These are phyloP conservation scores for Salpingus planirostris DNA, from an alignment of 2,888 invertebrate species.

Conservation along the genomic window DNA sequence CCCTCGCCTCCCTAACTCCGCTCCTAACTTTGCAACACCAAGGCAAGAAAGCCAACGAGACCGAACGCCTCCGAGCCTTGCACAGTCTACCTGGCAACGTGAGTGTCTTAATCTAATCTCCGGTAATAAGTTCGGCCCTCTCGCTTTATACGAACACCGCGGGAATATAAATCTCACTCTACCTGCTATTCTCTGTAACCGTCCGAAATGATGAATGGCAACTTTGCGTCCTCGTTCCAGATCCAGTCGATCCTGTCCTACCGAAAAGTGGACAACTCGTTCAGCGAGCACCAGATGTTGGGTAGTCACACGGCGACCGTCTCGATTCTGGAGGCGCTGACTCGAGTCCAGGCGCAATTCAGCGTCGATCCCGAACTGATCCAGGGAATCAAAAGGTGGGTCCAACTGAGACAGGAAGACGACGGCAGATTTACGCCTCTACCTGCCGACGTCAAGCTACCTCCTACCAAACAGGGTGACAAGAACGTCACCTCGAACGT, in stretches of 20 bases:
- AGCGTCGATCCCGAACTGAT: slow-evolving; percentile 54
- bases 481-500: slow-evolving; percentile 44
- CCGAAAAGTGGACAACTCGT: slow-evolving; percentile 56
- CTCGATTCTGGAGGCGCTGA: slow-evolving; percentile 50
- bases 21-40: slow-evolving; percentile 47
- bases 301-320: slow-evolving; percentile 54
- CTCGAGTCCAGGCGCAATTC: slow-evolving; percentile 53
- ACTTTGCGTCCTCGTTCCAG: slow-evolving; percentile 39
- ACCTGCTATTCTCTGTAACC: too few relatives aligned
- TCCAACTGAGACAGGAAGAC: slow-evolving; percentile 49
- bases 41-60: slow-evolving; percentile 41
- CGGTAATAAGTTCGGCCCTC: too few relatives aligned
- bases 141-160: slow-evolving; percentile 3
- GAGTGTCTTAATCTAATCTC: slow-evolving; percentile 18
- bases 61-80: slow-evolving; percentile 45
- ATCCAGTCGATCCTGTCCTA: slow-evolving; percentile 54
- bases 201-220: slow-evolving; percentile 8
- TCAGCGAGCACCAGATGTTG: slow-evolving; percentile 56
- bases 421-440: slow-evolving; percentile 55
- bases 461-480: slow-evolving; percentile 8
- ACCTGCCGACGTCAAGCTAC: slow-evolving; percentile 47
- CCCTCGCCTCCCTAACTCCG: slow-evolving; percentile 51
- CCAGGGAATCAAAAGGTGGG: slow-evolving; percentile 52
- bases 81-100: slow-evolving; percentile 51
- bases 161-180: slow-evolving; percentile 6